A percentile compares a stretch with the other conserved stretches of the same genome.
phyloP scores from a whole-genome alignment of 2,888 invertebrate species.

The Tridacna crocea region DNA sequence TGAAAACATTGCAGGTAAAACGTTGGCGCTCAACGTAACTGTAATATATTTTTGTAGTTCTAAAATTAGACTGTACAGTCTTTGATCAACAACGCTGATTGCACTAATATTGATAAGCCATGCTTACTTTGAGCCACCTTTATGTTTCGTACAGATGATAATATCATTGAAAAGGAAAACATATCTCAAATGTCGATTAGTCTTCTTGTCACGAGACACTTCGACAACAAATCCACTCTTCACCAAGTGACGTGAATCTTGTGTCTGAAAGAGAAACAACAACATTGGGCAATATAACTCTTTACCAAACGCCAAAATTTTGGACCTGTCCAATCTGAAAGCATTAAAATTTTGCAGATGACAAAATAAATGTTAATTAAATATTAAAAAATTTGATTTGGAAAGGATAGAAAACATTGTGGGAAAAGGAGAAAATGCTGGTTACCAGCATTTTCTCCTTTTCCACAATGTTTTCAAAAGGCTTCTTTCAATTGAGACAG shows the following conservation, averaged over 20 bases:
- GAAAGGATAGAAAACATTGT: background rate
- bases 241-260: slow-evolving; percentile 90
- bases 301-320: too few species aligned
- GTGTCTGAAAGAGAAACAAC: slow-evolving; percentile 62
- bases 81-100: too few species aligned
- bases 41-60: too few species aligned
- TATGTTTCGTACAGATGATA: slow-evolving; percentile 93
- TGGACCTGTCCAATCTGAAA: too few species aligned
- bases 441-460: background rate
- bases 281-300: background rate
- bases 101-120: too few species aligned
- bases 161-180: slow-evolving; percentile 97
- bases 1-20: too few species aligned
- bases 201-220: slow-evolving; percentile 88
- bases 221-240: slow-evolving; percentile 98
- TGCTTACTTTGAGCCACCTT: slow-evolving; percentile 53
- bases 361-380: too few species aligned
- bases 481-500: background rate
- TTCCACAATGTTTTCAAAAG: slow-evolving; percentile 1
- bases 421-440: background rate
- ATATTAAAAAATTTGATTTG: too few species aligned
- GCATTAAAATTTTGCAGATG: too few species aligned
- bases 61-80: too few species aligned
- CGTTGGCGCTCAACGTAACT: too few species aligned
- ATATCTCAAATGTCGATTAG: slow-evolving; percentile 93